Evolutionary conservation across 2,888 invertebrate genomes (phyloP), one percentile per base, ranked within the genome.

Genomic region (Eristalinus aeneus): DNA sequence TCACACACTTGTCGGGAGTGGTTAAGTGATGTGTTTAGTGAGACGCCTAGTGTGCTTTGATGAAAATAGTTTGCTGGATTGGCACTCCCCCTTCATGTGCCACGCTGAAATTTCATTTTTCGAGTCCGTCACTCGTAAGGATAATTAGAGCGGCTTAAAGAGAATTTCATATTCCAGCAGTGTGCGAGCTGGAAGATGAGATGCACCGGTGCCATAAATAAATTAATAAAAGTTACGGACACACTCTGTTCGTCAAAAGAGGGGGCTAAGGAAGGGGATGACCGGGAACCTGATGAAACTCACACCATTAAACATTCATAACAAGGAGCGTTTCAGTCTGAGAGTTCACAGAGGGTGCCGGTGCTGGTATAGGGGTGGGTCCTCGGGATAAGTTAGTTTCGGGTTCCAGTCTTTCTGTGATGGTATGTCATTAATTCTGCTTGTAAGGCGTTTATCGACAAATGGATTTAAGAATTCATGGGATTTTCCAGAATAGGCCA

Each of bases 391-490:
- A 81, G 56, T 22, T 54, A 11, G 56, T 75, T 34, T 72, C 23
- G 73, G 46, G 46, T 46, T 8, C 8, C 16, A 16, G 16, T 46
- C 5, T 16, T 16, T 6, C 46, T 8, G 34, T 71, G 67, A 63
- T 72, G 82, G 73, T 46, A 69, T 71, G 76, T 77, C 85, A 76
- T 85, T 85, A 85, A 85, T 85, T 81, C 23, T 54, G 68, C 68
- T 85, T 64, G 64, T 77, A 32, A 73, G 76, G 73, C 81, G 76
- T 85, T 85, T 81, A 85, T 85, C 81, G 85, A 85, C 81, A 77
- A 81, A 85, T 64, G 81, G 73, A 73, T 74, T 85, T 81, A 71
- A 81, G 63, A 76, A 85, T 85, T 81, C 76, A 85, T 77, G 53
- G 63, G 76, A 60, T 64, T 76, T 76, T 84, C 64, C 54, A 39